Evolutionary conservation across 2,797 vertebrate species (phyloP).

Genomic region (Trachurus trachurus): DNA sequence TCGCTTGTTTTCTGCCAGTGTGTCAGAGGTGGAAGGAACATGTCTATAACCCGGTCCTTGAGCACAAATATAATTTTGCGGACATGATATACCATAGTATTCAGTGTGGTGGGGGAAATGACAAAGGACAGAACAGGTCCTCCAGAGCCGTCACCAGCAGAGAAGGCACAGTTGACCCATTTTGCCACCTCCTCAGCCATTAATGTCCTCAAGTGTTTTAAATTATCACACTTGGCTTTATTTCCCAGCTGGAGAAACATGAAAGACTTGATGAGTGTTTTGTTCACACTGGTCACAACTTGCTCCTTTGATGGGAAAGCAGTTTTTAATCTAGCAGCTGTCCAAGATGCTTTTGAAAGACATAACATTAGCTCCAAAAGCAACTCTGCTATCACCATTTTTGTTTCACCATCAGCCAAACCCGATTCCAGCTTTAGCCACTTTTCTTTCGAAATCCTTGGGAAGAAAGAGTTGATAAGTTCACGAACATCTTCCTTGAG

Average conservation of each 20-base stretch:
- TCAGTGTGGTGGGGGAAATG: background rate
- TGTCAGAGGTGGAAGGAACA: too few species aligned
- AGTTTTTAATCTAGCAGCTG: rapidly evolving
- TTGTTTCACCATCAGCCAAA: background rate
- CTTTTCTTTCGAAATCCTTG: background rate
- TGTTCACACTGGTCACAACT: background rate
- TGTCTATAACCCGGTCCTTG: background rate
- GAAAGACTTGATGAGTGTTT: background rate
- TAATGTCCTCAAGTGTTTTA: background rate
- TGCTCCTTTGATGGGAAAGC: background rate
- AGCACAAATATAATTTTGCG: background rate
- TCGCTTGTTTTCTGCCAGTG: background rate
- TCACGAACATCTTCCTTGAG: background rate
- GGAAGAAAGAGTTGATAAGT: background rate
- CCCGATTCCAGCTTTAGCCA: background rate
- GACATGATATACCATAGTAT: background rate
- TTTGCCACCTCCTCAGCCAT: background rate
- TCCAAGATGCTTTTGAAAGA: background rate
- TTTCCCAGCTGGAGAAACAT: background rate
- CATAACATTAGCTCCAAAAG: background rate
- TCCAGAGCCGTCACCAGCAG: rapidly evolving
- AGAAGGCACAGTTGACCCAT: background rate
- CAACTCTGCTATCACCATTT: background rate
- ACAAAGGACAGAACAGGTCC: background rate
- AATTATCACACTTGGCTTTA: rapidly evolving